Evolutionary conservation across 2,888 invertebrate genomes (phyloP).

Genomic region (Cheilosia soror): DNA sequence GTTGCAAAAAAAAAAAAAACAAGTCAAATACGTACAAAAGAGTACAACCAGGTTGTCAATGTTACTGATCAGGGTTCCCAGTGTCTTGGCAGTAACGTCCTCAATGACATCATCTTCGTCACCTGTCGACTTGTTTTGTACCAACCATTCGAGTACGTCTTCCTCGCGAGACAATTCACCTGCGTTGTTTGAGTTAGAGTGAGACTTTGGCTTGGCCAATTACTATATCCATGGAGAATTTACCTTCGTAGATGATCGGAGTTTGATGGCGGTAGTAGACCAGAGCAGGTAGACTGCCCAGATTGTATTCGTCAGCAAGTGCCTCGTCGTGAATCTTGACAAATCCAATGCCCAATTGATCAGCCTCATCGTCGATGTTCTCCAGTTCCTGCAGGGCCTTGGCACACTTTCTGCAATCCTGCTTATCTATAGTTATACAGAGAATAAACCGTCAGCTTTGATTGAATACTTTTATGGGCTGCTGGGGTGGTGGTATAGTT

Average conservation of each 20-base stretch:
- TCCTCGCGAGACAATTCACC: slow-evolving; percentile 95
- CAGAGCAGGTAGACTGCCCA: slow-evolving; percentile 93
- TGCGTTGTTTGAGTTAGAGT: slow-evolving; percentile 79
- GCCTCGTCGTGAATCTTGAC: slow-evolving; percentile 97
- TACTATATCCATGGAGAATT: slow-evolving; percentile 77
- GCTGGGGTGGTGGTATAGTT: slow-evolving; percentile 38
- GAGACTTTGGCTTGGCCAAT: slow-evolving; percentile 37
- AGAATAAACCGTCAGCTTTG: slow-evolving; percentile 68
- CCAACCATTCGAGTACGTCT: slow-evolving; percentile 96
- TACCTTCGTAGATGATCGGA: slow-evolving; percentile 97
- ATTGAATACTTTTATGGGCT: slow-evolving; percentile 40
- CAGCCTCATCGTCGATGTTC: slow-evolving; percentile 97
- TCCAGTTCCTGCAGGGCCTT: slow-evolving; percentile 95
- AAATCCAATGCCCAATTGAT: slow-evolving; percentile 96
- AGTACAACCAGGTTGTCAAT: slow-evolving; percentile 96
- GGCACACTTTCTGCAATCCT: slow-evolving; percentile 95
- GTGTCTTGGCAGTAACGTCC: slow-evolving; percentile 95
- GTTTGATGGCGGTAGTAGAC: slow-evolving; percentile 97
- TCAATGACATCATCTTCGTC: slow-evolving; percentile 97
- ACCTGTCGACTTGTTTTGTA: slow-evolving; percentile 95
- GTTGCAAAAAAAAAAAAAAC: slow-evolving; percentile 1
- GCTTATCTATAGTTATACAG: slow-evolving; percentile 88
- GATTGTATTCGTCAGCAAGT: slow-evolving; percentile 95
- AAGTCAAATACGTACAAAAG: slow-evolving; percentile 89
- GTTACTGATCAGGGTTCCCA: slow-evolving; percentile 93